Percentiles rank a stretch among this genome's conserved stretches.
Evolutionary conservation across 2,113 vertebrate species (phyloP).

Genomic region (Phoxinus phoxinus): DNA sequence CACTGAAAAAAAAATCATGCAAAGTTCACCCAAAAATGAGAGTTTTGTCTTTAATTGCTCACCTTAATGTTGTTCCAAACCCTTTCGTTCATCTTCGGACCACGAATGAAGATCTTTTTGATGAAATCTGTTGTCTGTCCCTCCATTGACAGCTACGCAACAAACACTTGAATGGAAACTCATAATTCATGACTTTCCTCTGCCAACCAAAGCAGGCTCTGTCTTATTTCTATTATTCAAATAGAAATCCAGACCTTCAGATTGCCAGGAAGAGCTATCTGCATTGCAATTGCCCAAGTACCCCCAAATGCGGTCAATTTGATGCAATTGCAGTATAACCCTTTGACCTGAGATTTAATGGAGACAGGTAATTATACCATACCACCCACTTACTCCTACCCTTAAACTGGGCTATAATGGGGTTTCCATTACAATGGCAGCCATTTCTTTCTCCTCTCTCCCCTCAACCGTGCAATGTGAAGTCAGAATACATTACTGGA

Average conservation of each 20-base stretch:
- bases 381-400: slow-evolving; percentile 59
- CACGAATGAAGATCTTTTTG: no score
- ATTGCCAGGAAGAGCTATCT: slow-evolving; percentile 48
- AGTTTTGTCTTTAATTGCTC: no score
- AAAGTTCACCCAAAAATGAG: no score
- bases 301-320: slow-evolving; percentile 55
- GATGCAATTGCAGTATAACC: slow-evolving; percentile 59
- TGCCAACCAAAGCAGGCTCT: neutral
- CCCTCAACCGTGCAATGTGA: slow-evolving; percentile 42
- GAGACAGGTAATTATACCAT: slow-evolving; percentile 52
- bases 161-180: neutral
- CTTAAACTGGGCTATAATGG: slow-evolving; percentile 59
- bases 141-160: no score
- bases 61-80: no score
- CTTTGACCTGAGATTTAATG: slow-evolving; percentile 49
- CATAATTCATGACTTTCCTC: neutral
- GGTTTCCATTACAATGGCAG: slow-evolving; percentile 54
- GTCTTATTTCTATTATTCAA: slow-evolving; percentile 41
- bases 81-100: no score
- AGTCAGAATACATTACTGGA: slow-evolving; percentile 52
- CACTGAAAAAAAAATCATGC: no score
- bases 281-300: slow-evolving; percentile 50
- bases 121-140: no score
- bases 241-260: slow-evolving; percentile 29
- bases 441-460: slow-evolving; percentile 52